Base-by-base conservation (phyloP, 2,888 invertebrate species). In the Corbicula japonica region DNA sequence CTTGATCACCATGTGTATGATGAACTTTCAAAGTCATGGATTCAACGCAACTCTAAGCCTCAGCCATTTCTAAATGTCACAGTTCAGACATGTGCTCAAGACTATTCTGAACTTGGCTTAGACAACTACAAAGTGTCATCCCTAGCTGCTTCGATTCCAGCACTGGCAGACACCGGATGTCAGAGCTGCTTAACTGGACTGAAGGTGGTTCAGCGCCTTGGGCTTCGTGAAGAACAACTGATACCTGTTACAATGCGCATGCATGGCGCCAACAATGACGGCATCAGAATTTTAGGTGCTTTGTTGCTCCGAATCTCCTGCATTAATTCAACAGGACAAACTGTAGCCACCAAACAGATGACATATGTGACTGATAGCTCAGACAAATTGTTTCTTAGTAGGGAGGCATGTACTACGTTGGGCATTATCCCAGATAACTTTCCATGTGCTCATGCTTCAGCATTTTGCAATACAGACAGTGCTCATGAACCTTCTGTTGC, bases 221-320 rank as follows among this genome's bases (percentile, higher is more conserved):
- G 87, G 8, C 61, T 88, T 12, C 58, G n/a, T 5, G 28, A 60
- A 54, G 12, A 18, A 23, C 74, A 88, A 69, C 85, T 90, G n/a
- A 84, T 87, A 34, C 86, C 86, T 23, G 87, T 89, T 30, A 85
- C 71, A 21, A 81, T 88, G 83, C 83, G 76, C 41, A 88, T 89
- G 86, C 83, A 84, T 56, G 82, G 85, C 18, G 89, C 88, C 12
- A 86, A 86, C 61, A 83, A 82, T 60, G 56, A 56, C 38, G 75
- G 77, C 38, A 88, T 88, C 32, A 56, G 46, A 12, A 87, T 88
- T 32, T 66, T 85, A 44, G 85, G 89, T 6, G 87, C 87, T n/a
- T 60, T 70, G 10, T 56, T 83, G n/a, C 58, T 82, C 23, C 71
- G 84, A 2, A 68, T 88, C 38, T 79, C 84, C 26, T 84, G 83